Conservation (phyloP, 2,113 vertebrate genomes). For the Cyphomyrus discorhynchus region DNA sequence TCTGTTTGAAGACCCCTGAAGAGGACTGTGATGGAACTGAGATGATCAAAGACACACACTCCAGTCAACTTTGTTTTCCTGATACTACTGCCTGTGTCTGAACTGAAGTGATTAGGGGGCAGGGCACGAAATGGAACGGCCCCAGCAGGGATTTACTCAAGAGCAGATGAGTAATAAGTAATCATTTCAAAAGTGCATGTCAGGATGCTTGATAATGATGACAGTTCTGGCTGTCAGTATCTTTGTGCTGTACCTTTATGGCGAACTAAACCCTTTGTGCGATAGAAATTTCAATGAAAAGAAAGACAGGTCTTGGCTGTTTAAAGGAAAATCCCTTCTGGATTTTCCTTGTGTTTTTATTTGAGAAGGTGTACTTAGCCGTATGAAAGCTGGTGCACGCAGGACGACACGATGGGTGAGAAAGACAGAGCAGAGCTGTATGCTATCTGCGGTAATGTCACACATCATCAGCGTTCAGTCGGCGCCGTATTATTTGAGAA, state of each 20-base stretch:
- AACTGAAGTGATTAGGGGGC: conserved; percentile 23
- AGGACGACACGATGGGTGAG: not conserved
- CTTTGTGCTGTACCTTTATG: not conserved
- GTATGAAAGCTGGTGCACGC: not conserved
- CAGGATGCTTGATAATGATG: conserved; percentile 18
- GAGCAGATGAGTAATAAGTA: conserved; percentile 19
- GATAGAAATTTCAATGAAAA: not conserved
- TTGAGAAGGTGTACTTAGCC: not conserved
- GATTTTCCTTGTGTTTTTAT: not conserved
- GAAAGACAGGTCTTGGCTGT: not conserved
- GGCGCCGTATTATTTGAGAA: not conserved
- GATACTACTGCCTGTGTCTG: conserved; percentile 22
- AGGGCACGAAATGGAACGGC: not conserved
- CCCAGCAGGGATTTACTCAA: conserved; percentile 11
- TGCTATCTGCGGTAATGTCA: not conserved
- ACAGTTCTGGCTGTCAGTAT: not conserved
- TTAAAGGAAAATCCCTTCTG: not conserved
- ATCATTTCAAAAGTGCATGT: conserved; percentile 32
- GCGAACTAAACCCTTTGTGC: not conserved
- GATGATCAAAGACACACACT: conserved; percentile 31
- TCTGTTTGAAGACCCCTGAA: conserved; percentile 26
- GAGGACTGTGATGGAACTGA: conserved; percentile 32
- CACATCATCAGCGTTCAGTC: not conserved
- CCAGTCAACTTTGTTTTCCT: conserved; percentile 21
- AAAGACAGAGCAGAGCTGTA: not conserved